Conservation (phyloP, 2,797 vertebrate genomes). For the Sebastes glaucus region DNA sequence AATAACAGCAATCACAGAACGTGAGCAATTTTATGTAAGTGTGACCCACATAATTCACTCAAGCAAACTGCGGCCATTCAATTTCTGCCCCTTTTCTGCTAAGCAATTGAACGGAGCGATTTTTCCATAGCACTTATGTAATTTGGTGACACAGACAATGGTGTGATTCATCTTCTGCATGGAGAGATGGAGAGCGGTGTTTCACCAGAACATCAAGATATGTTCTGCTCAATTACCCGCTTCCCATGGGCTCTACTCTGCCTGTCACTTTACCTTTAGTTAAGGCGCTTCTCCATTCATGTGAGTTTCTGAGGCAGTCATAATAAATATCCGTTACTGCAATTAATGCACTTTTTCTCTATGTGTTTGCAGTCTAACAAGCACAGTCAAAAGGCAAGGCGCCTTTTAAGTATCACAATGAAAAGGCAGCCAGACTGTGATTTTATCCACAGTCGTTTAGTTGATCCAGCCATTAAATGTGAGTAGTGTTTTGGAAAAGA, state of each 20-base stretch:
- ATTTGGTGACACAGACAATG: conserved; percentile 75
- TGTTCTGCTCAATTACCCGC: conserved; percentile 74
- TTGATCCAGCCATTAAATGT: conserved; percentile 60
- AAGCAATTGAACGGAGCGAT: conserved; percentile 61
- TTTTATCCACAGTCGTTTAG: conserved; percentile 53
- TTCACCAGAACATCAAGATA: conserved; percentile 71
- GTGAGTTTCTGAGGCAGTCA: conserved; percentile 20
- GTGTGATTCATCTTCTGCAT: conserved; percentile 70
- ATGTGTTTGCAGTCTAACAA: conserved; percentile 43
- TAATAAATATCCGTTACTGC: conserved; percentile 44
- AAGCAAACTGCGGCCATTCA: conserved; percentile 21
- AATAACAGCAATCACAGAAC: conserved; percentile 18
- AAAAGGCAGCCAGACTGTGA: conserved; percentile 49
- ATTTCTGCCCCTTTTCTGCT: conserved; percentile 38
- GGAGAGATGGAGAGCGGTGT: conserved; percentile 48
- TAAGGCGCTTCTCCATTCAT: conserved; percentile 34
- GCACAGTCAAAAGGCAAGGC: conserved; percentile 37
- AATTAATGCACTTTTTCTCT: conserved; percentile 28
- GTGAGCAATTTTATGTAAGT: conserved; percentile 2
- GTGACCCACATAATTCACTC: conserved; percentile 37
- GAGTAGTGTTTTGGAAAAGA: conserved; percentile 61
- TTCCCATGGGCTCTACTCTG: conserved; percentile 40
- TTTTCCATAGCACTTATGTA: conserved; percentile 72
- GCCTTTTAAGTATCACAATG: conserved; percentile 46
- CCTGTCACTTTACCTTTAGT: conserved; percentile 48